These are phyloP conservation scores for Drosophila virilis DNA, from an alignment of 1,140 invertebrate species.

Conservation along the genomic window DNA sequence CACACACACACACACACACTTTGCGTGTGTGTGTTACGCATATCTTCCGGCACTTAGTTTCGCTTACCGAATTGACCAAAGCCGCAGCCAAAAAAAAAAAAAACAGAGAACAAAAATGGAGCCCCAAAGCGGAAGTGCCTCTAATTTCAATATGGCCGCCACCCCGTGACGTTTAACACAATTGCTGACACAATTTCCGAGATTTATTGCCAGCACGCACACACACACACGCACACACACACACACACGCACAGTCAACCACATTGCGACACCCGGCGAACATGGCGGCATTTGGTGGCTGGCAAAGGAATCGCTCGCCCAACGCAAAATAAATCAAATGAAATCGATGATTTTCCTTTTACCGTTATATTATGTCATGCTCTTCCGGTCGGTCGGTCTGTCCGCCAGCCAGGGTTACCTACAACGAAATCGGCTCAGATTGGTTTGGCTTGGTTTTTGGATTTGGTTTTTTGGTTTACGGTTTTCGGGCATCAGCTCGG, in stretches of 20 bases:
- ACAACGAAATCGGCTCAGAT: not conserved
- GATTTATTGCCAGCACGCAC: conserved; percentile 70
- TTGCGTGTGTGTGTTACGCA: conserved; percentile 36
- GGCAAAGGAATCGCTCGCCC: conserved; percentile 21
- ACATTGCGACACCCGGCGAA: conserved; percentile 25
- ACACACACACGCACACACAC: conserved; percentile 28
- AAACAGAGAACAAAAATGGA: conserved; percentile 24
- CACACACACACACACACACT: not conserved
- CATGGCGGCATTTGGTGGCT: conserved; percentile 43
- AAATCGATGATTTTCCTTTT: conserved; percentile 82
- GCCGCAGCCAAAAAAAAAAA: conserved; percentile 26
- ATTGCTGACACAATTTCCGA: conserved; percentile 81
- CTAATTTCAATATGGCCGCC: conserved; percentile 79
- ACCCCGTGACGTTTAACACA: conserved; percentile 59
- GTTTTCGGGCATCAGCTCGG: too few relatives aligned
- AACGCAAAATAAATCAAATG: conserved; percentile 75
- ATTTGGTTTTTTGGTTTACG: not conserved
- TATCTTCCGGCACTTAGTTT: conserved; percentile 79
- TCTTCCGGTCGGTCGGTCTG: conserved; percentile 50
- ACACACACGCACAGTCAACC: conserved; percentile 14
- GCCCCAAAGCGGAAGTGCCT: conserved; percentile 72
- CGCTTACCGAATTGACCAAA: conserved; percentile 48
- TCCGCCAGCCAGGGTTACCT: conserved; percentile 31
- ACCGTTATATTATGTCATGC: conserved; percentile 79
- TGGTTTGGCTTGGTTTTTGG: not conserved